A percentile compares a stretch with the other conserved stretches of the same genome.
These are phyloP conservation scores for Lipophrys pholis DNA, from an alignment of 2,113 vertebrate genomes.

Conservation along the genomic window DNA sequence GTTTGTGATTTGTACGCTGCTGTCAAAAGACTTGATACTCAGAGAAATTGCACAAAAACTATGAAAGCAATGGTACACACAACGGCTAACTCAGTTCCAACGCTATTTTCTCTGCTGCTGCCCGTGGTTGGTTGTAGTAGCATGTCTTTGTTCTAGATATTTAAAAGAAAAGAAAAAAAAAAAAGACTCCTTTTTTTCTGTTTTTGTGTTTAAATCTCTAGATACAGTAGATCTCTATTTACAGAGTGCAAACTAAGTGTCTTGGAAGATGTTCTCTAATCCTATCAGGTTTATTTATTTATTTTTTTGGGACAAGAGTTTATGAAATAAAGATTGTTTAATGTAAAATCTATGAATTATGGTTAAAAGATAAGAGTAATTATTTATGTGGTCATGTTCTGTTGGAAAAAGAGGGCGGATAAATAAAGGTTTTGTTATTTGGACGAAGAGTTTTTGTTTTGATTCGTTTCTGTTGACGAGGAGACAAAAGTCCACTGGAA, in stretches of 20 bases:
- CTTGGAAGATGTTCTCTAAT: conserved; percentile 55
- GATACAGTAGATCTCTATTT: conserved; percentile 63
- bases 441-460: conserved; percentile 35
- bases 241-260: conserved; percentile 61
- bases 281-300: conserved; percentile 48
- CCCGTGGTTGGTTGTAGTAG: conserved; percentile 74
- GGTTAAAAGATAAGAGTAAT: conserved; percentile 51
- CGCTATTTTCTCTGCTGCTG: conserved; percentile 68
- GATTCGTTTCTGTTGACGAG: background rate
- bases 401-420: conserved; percentile 51
- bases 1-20: conserved; percentile 65
- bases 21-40: conserved; percentile 58
- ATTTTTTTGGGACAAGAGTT: conserved; percentile 34
- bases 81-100: conserved; percentile 40
- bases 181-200: conserved; percentile 51
- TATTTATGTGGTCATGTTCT: conserved; percentile 69
- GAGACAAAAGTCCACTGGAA: background rate
- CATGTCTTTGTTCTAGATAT: conserved; percentile 75
- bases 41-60: conserved; percentile 58
- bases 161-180: no score
- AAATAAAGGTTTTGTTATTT: conserved; percentile 75
- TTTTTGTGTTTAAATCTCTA: conserved; percentile 70
- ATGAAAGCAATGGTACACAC: conserved; percentile 56
- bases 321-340: conserved; percentile 67
- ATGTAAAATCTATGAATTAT: conserved; percentile 64